phyloP scores from a whole-genome alignment of 2,113 vertebrate species.

The Poecile atricapillus region DNA sequence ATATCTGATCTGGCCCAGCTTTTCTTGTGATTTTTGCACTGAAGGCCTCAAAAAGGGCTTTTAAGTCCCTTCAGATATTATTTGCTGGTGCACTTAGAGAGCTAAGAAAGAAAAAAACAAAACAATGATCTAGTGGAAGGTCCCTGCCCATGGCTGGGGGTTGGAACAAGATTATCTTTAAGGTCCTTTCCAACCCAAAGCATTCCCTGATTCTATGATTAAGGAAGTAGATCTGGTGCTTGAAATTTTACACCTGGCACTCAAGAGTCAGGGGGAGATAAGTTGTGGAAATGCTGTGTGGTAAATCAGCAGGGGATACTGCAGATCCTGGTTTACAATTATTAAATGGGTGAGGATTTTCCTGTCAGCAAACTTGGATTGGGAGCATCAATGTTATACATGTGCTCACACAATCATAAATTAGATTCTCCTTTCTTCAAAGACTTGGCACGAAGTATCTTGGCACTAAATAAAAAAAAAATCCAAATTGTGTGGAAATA shows the following conservation, averaged over 20 bases:
- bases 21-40: not conserved
- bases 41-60: not conserved
- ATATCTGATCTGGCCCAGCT: not conserved
- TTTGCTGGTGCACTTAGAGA: not conserved
- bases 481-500: not conserved
- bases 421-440: not conserved
- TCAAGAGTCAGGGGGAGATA: not conserved
- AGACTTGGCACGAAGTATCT: not conserved
- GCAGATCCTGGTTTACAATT: not conserved
- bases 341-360: not conserved
- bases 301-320: rapidly evolving
- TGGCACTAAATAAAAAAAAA: not conserved
- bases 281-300: rapidly evolving
- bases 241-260: not conserved
- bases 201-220: not conserved
- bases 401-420: not conserved
- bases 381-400: not conserved
- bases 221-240: not conserved
- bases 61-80: not conserved
- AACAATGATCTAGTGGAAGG: not conserved
- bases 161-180: not conserved
- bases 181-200: not conserved
- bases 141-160: not conserved
- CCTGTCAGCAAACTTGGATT: not conserved
- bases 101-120: not conserved